Conservation (phyloP, 2,797 vertebrate genomes). For the Enteromius afrohamiltoni region DNA sequence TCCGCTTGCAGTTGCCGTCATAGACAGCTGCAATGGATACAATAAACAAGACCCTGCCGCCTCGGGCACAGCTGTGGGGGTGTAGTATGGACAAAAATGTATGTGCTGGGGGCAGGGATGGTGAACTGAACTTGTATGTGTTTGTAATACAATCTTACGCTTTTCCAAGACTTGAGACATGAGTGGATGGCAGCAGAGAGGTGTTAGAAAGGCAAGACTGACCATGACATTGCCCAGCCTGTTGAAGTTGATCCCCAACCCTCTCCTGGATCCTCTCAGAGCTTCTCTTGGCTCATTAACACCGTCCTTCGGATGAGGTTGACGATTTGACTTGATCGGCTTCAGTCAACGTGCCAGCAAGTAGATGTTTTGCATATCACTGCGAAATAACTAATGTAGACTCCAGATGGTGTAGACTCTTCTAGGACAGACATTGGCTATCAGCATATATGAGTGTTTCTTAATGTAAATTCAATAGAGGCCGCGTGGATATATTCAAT, state of each 20-base stretch:
- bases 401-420: background rate
- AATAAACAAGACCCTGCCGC: conserved; percentile 68
- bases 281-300: conserved; percentile 40
- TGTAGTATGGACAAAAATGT: conserved; percentile 51
- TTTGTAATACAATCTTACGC: conserved; percentile 33
- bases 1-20: conserved; percentile 52
- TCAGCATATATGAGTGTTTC: background rate
- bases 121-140: conserved; percentile 31
- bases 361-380: conserved; percentile 16
- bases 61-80: conserved; percentile 65
- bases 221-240: conserved; percentile 15
- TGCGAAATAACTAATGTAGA: background rate
- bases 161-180: conserved; percentile 50
- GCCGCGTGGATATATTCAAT: too few relatives aligned
- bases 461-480: background rate
- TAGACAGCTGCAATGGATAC: conserved; percentile 66
- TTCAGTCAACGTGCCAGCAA: conserved; percentile 39
- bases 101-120: conserved; percentile 35
- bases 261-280: conserved; percentile 36
- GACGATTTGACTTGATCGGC: conserved; percentile 49
- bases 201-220: conserved; percentile 35
- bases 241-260: conserved; percentile 32
- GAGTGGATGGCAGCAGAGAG: conserved; percentile 54
- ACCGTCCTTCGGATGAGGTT: conserved; percentile 31
- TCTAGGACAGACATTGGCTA: background rate